Evolutionary conservation across 2,113 vertebrate genomes (phyloP), one percentile per base, ranked within the genome.

Genomic region (Neogale vison): DNA sequence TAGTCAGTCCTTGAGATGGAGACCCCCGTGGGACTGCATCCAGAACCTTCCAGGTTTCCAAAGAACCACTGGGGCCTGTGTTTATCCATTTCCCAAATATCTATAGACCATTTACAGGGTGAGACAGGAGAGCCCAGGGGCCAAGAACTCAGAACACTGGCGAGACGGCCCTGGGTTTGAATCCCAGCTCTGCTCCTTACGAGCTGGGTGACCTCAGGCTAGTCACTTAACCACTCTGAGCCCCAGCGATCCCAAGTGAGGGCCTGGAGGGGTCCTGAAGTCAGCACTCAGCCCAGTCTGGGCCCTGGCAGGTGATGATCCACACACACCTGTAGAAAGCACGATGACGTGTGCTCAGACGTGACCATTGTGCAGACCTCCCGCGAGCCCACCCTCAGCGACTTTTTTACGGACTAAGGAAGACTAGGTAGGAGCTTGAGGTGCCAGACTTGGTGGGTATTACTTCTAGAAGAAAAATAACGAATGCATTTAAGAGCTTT

Each of bases 281-380:
- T 42, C 45, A 77, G 71, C 45, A 77, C 92, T 14, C 47, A 34
- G 36, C 39, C 36, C 29, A 9, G 61, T 26, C 89, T 69, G 76
- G 76, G 47, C 45, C n/a, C 15, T 10, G 72, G 55, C 69, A 26
- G 23, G 14, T 34, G 63, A 21, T 2, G 23, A 21, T 14, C 20
- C 42, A 20, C 31, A 15, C 63, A 24, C 0, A 7, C n/a, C 67
- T 11, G 12, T 9, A 11, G 63, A n/a, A 4, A 42, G 59, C 67
- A 17, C 1, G 2, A 21, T n/a, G 14, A 2, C 24, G 1, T 61
- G 59, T 7, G 26, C 20, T 50, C n/a, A 31, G 1, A 74, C 3
- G 18, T 10, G 7, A 15, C 9, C 5, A 1, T 17, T 8, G 57
- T 12, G 92, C 59, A 0, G 3, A 13, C 71, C 57, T 55, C 13